Conservation (phyloP, 1,140 invertebrate genomes). For the Gryon sp. region DNA sequence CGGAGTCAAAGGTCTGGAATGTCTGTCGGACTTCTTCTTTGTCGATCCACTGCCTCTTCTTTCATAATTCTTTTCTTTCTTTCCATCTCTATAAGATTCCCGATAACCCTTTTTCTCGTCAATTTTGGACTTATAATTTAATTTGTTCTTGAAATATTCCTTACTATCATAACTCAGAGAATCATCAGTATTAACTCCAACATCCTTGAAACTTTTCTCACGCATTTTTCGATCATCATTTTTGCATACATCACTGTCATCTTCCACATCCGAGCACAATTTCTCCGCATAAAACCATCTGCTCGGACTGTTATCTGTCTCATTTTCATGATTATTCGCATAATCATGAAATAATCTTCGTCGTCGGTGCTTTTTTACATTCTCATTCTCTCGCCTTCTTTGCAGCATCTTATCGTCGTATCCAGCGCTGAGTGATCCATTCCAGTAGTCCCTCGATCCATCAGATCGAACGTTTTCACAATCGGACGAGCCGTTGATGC, state of each 20-base stretch:
- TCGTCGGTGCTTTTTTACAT: conserved; percentile 21
- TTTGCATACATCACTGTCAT: conserved; percentile 37
- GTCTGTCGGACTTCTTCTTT: conserved; percentile 61
- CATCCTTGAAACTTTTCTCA: conserved; percentile 55
- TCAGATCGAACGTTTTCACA: conserved; percentile 32
- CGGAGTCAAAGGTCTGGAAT: conserved; percentile 72
- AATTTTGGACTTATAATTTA: too few species aligned
- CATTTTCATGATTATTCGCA: conserved; percentile 11
- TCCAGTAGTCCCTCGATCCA: conserved; percentile 39
- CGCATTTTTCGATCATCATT: conserved; percentile 62
- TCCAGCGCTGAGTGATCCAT: conserved; percentile 18
- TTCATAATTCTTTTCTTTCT: conserved; percentile 12
- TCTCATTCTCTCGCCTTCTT: conserved; percentile 33
- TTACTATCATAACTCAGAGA: too few species aligned
- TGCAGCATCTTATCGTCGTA: conserved; percentile 47
- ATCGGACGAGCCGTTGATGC: conserved; percentile 41
- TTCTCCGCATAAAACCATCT: neutral
- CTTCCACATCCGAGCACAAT: conserved; percentile 11
- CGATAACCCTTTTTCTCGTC: neutral
- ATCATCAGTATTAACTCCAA: conserved; percentile 43
- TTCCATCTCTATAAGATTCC: neutral
- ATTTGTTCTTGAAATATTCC: neutral
- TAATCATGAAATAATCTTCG: conserved; percentile 24
- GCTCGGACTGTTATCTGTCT: neutral
- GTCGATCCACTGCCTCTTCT: conserved; percentile 3